A percentile compares a stretch with the other conserved stretches of the same genome.
Conservation (phyloP, 2,888 invertebrate species). For the Tromatobia lineatoria region DNA sequence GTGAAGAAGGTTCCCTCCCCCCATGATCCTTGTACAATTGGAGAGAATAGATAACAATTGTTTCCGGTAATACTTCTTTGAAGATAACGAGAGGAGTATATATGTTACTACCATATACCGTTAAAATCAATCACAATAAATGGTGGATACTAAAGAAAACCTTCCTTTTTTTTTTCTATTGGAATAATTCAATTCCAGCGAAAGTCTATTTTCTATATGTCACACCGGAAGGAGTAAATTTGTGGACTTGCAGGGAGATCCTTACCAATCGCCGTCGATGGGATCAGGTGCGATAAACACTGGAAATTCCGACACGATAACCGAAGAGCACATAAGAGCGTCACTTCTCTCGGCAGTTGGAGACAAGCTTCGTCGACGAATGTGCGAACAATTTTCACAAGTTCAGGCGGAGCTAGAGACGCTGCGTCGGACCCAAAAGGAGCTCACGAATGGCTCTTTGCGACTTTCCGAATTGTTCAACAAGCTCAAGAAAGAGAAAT, state of each 20-base stretch:
- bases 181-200: too few species aligned
- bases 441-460: slow-evolving; percentile 93
- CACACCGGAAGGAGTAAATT: not conserved
- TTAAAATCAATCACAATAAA: too few species aligned
- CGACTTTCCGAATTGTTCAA: slow-evolving; percentile 93
- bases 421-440: slow-evolving; percentile 94
- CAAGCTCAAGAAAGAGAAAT: slow-evolving; percentile 92
- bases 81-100: too few species aligned
- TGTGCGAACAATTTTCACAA: slow-evolving; percentile 96
- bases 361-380: slow-evolving; percentile 95
- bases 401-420: slow-evolving; percentile 97
- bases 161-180: too few species aligned
- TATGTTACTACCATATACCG: too few species aligned
- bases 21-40: too few species aligned
- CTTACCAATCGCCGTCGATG: slow-evolving; percentile 76
- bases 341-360: slow-evolving; percentile 98
- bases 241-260: slow-evolving; percentile 52
- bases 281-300: slow-evolving; percentile 85
- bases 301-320: slow-evolving; percentile 92
- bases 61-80: too few species aligned
- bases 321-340: slow-evolving; percentile 97
- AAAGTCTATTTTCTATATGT: too few species aligned
- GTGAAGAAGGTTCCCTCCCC: too few species aligned
- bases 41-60: too few species aligned
- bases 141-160: too few species aligned